These are phyloP conservation scores for Calypte anna DNA, from an alignment of 2,113 vertebrate genomes.

Conservation along the genomic window DNA sequence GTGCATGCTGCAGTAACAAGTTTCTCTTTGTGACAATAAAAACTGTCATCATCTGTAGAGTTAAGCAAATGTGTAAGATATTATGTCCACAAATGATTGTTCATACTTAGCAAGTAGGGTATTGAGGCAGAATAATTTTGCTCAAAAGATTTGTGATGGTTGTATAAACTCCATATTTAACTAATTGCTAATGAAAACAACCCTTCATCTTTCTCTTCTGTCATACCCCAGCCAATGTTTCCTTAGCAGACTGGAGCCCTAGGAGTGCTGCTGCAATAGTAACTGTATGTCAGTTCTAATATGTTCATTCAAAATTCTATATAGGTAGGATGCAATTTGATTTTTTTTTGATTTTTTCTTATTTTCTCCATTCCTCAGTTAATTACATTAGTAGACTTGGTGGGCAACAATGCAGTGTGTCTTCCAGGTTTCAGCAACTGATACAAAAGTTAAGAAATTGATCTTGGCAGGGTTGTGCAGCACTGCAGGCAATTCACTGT, in stretches of 20 bases:
- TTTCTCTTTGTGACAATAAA: slow-evolving; percentile 53
- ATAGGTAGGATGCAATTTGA: background rate
- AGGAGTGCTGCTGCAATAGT: slow-evolving; percentile 2
- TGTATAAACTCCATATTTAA: background rate
- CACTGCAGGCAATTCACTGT: background rate
- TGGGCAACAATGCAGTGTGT: background rate
- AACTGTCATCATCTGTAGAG: background rate
- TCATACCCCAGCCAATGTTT: background rate
- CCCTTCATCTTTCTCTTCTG: background rate
- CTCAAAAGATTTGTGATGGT: slow-evolving; percentile 15
- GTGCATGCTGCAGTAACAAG: background rate
- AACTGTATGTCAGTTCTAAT: background rate
- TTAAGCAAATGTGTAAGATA: slow-evolving; percentile 35
- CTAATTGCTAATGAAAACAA: slow-evolving; percentile 35
- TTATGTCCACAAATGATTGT: background rate
- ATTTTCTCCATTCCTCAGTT: background rate
- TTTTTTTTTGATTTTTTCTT: background rate
- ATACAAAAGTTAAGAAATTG: background rate
- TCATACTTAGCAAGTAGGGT: background rate
- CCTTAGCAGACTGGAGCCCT: slow-evolving; percentile 3
- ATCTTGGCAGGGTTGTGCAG: background rate
- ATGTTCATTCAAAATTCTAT: background rate
- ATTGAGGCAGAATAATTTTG: slow-evolving; percentile 21
- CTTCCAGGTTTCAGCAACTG: background rate
- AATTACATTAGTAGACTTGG: slow-evolving; percentile 1